Percentiles rank a stretch among this genome's conserved stretches.
Evolutionary conservation across 2,797 vertebrate species (phyloP).

Genomic region (Danio kyathit): DNA sequence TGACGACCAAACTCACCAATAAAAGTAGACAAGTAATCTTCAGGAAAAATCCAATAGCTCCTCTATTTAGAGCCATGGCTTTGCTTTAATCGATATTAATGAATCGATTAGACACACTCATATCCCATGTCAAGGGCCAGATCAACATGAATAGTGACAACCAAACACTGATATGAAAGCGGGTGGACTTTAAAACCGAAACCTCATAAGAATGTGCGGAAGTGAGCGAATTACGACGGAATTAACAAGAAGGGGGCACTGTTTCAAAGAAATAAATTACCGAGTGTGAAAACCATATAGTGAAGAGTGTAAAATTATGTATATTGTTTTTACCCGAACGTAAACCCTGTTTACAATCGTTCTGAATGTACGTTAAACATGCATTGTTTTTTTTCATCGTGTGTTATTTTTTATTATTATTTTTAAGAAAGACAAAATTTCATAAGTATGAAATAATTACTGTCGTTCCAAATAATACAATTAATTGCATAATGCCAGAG

Average conservation of each 20-base stretch:
- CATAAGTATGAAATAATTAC: no score
- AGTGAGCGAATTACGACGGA: constrained; percentile 1
- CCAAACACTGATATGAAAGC: not conserved
- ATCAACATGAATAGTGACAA: not conserved
- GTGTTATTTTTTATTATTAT: no score
- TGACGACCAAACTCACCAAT: constrained; percentile 8
- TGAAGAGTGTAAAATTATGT: no score
- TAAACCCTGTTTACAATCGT: no score
- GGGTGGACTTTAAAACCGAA: not conserved
- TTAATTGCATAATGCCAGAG: not conserved
- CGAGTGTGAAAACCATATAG: not conserved
- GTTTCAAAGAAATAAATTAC: not conserved
- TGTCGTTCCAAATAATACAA: no score
- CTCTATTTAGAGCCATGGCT: not conserved
- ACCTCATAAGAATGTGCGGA: not conserved
- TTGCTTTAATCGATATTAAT: not conserved
- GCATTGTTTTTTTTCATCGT: no score
- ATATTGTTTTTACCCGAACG: no score
- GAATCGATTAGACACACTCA: not conserved
- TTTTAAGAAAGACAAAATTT: no score
- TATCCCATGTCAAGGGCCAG: not conserved
- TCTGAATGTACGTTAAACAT: no score
- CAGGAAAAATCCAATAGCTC: not conserved
- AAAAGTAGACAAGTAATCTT: constrained; percentile 17
- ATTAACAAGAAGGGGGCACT: not conserved